phyloP scores from a whole-genome alignment of 2,888 invertebrate species.

The Taenaris catops region DNA sequence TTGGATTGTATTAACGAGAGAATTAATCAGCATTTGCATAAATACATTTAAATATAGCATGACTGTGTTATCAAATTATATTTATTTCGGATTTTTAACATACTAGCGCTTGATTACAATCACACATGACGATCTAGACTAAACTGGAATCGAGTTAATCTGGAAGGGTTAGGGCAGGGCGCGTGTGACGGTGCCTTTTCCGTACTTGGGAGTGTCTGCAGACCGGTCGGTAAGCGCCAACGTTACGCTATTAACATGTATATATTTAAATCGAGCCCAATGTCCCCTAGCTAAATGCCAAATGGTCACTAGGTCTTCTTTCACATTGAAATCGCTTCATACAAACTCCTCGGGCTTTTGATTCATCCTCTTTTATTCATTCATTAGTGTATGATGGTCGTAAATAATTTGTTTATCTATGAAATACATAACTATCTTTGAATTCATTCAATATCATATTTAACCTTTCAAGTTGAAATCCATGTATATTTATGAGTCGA shows the following conservation, averaged over 20 bases:
- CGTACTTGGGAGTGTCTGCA: constrained; percentile 40
- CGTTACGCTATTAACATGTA: constrained; percentile 37
- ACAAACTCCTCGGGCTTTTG: constrained; percentile 5
- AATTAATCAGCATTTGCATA: too few relatives aligned
- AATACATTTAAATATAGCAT: too few relatives aligned
- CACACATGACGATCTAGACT: too few relatives aligned
- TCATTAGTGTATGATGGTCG: constrained; percentile 11
- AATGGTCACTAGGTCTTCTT: constrained; percentile 13
- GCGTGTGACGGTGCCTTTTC: constrained; percentile 30
- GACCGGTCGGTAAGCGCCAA: constrained; percentile 56
- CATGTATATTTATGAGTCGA: too few relatives aligned
- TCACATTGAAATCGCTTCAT: constrained; percentile 10
- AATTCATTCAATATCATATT: constrained; percentile 8
- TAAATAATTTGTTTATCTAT: constrained; percentile 15
- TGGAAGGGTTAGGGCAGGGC: too few relatives aligned
- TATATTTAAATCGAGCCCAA: constrained; percentile 59
- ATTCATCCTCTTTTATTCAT: constrained; percentile 14
- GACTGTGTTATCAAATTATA: too few relatives aligned
- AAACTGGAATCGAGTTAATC: too few relatives aligned
- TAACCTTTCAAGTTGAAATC: too few relatives aligned
- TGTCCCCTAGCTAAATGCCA: constrained; percentile 21
- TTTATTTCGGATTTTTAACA: too few relatives aligned
- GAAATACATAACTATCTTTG: constrained; percentile 12
- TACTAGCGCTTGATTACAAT: too few relatives aligned
- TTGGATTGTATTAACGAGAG: too few relatives aligned